Conservation (phyloP, 1,140 invertebrate species). For the Eufriesea mexicana region DNA sequence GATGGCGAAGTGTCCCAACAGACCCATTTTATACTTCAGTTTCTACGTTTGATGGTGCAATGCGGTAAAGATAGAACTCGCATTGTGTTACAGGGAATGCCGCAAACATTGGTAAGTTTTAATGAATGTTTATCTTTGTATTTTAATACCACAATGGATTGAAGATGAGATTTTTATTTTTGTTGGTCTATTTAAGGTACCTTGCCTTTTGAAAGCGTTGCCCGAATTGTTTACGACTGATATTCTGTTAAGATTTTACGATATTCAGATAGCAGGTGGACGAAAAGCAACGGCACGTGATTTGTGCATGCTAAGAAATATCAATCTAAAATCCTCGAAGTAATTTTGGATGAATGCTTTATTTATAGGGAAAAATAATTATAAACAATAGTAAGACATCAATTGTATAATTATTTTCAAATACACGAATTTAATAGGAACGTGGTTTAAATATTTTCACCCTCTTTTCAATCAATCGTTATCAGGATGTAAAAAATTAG, state of each 20-base stretch:
- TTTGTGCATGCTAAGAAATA: slow-evolving; percentile 90
- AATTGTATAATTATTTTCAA: slow-evolving; percentile 46
- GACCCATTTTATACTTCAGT: slow-evolving; percentile 92
- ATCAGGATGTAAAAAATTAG: background rate
- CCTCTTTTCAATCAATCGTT: background rate
- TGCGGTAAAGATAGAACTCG: slow-evolving; percentile 90
- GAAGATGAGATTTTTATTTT: slow-evolving; percentile 24
- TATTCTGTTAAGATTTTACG: slow-evolving; percentile 89
- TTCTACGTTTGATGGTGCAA: slow-evolving; percentile 90
- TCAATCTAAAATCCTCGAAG: slow-evolving; percentile 84
- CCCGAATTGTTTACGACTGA: slow-evolving; percentile 89
- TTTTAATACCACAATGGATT: background rate
- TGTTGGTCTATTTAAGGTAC: slow-evolving; percentile 79
- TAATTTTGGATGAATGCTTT: slow-evolving; percentile 36
- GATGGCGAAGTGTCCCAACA: slow-evolving; percentile 91
- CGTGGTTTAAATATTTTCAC: background rate
- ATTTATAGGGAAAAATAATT: background rate
- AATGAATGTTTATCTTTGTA: background rate
- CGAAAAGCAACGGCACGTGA: slow-evolving; percentile 91
- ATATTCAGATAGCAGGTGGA: slow-evolving; percentile 87
- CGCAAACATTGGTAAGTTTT: slow-evolving; percentile 85
- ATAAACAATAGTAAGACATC: slow-evolving; percentile 19
- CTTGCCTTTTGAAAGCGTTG: slow-evolving; percentile 90
- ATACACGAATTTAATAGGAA: slow-evolving; percentile 40
- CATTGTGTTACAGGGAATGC: slow-evolving; percentile 91